These are phyloP conservation scores for Cetonia aurata DNA, from an alignment of 2,888 invertebrate genomes.

Conservation along the genomic window DNA sequence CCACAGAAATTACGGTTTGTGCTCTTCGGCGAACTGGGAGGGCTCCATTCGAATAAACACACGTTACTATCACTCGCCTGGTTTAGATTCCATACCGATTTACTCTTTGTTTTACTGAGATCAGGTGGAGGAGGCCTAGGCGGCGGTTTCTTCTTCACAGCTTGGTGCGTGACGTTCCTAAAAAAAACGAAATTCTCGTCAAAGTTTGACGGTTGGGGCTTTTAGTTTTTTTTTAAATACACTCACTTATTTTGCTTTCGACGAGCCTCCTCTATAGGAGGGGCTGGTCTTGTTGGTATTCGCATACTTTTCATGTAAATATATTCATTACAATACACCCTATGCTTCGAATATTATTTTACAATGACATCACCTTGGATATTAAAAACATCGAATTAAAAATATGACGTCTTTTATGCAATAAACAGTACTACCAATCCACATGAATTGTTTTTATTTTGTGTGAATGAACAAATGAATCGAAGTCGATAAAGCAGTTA, in stretches of 20 bases:
- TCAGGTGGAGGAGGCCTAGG: slow-evolving; percentile 81
- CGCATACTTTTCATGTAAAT: slow-evolving; percentile 53
- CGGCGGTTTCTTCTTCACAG: slow-evolving; percentile 76
- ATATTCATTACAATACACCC: slow-evolving; percentile 41
- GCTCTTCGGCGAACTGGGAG: slow-evolving; percentile 66
- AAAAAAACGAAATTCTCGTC: neutral
- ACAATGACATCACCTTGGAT: slow-evolving; percentile 40
- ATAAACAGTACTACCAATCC: slow-evolving; percentile 26
- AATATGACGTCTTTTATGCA: slow-evolving; percentile 36
- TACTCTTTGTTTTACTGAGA: slow-evolving; percentile 61
- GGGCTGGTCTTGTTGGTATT: slow-evolving; percentile 53
- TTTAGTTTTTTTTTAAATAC: slow-evolving; percentile 15
- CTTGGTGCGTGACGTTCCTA: slow-evolving; percentile 31
- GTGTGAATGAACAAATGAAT: too few relatives aligned
- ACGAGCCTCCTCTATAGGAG: slow-evolving; percentile 52
- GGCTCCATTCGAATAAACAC: slow-evolving; percentile 68
- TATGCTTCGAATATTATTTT: slow-evolving; percentile 38
- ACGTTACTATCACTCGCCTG: slow-evolving; percentile 63
- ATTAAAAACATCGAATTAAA: slow-evolving; percentile 23
- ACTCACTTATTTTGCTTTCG: slow-evolving; percentile 43
- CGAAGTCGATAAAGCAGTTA: too few relatives aligned
- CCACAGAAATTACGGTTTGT: slow-evolving; percentile 59
- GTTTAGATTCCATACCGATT: slow-evolving; percentile 61
- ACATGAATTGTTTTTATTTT: neutral
- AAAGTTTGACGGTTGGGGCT: neutral